phyloP scores from a whole-genome alignment of 2,888 invertebrate species.

The Spicauda simplicius region DNA sequence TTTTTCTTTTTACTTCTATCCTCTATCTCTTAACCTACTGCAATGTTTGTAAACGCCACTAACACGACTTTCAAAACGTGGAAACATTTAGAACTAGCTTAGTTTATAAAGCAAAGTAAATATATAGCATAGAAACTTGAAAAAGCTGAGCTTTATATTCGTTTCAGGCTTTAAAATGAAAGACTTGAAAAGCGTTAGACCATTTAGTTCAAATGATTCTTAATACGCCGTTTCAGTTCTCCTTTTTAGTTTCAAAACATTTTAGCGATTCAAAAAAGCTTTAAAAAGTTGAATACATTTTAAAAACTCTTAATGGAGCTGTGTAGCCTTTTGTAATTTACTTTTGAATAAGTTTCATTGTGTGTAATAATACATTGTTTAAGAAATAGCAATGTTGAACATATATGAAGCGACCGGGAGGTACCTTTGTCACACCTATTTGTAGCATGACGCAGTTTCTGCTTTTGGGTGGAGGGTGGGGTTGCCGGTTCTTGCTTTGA shows the following conservation, averaged over 20 bases:
- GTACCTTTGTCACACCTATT: too few relatives aligned
- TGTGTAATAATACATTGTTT: too few relatives aligned
- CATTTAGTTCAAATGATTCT: conserved; percentile 26
- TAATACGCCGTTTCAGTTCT: conserved; percentile 20
- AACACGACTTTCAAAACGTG: too few relatives aligned
- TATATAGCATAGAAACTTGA: neutral
- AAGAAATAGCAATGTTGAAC: too few relatives aligned
- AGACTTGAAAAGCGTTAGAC: conserved; percentile 24
- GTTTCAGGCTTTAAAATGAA: conserved; percentile 6
- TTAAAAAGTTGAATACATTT: conserved; percentile 1
- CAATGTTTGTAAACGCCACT: too few relatives aligned
- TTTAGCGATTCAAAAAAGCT: conserved; percentile 13
- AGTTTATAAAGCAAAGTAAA: neutral
- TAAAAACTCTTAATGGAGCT: neutral
- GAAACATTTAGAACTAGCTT: too few relatives aligned
- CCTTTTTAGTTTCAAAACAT: conserved; percentile 15
- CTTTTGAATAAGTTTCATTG: neutral
- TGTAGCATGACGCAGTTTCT: too few relatives aligned
- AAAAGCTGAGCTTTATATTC: conserved; percentile 2
- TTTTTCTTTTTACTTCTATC: too few relatives aligned
- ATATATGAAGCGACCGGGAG: too few relatives aligned
- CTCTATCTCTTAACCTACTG: too few relatives aligned
- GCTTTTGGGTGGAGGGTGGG: too few relatives aligned
- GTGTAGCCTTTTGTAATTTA: neutral
- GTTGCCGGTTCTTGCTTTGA: too few relatives aligned